Base-by-base conservation (phyloP, 2,797 vertebrate genomes). In the Rhincodon typus region DNA sequence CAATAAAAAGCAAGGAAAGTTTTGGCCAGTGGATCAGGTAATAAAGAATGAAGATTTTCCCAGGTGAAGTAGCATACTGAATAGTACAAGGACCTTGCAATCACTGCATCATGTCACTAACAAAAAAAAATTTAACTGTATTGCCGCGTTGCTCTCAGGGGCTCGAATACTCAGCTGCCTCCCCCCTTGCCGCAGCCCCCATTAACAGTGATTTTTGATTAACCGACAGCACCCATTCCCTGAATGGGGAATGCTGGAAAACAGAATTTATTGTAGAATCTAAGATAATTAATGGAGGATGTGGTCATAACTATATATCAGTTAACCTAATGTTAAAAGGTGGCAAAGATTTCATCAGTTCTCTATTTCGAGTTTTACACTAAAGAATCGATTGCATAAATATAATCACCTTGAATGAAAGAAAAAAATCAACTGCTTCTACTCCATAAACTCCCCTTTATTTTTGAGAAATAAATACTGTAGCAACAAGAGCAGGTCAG, bases 11-110 rank as follows among this genome's bases (percentile, higher is more conserved):
- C 96, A 99, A 98, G 98, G 98, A 95, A 99, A 98, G 96, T 99
- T 99, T 97, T 99, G 99, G 97, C 98, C 98, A 8, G 96, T 98
- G 87, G 97, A 98, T 96, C 99, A 99, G 96, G 97, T 99, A 96
- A 97, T 99, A 96, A 97, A 98, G 96, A 99, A 99, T 96, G 98
- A 98, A 91, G 97, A 98, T 12, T 99, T 98, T 97, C 98, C 99
- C 38, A 97, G 96, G 94, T 99, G 98, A 96, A 96, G 97, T 0
- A 98, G 98, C 96, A 97, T 99, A 96, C 98, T 99, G 96, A 98
- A 98, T 96, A 99, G 98, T 97, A 96, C 97, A 67, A 97, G 97
- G 87, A 97, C 98, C 95, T 96, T 97, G 96, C 96, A 97, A 91
- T 97, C 97, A n/a, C 97, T 99, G 96, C 97, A 96, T 96, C 98